Evolutionary conservation across 2,888 invertebrate genomes (phyloP), one percentile per base, ranked within the genome.

Genomic region (Autographa pulchrina): DNA sequence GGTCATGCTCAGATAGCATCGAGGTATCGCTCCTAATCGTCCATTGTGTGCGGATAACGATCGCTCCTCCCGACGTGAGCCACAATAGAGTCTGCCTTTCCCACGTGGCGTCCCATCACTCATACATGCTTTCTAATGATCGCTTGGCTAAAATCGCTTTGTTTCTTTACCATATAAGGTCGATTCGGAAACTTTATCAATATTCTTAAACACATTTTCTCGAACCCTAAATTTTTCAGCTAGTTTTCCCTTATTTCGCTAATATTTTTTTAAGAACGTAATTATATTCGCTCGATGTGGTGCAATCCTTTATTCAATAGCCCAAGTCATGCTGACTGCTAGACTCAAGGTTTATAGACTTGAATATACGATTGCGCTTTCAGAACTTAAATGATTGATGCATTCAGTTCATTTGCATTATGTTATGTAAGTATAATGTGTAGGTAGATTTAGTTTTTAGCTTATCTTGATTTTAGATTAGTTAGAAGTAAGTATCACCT

Each of bases 1-100:
- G 86, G 85, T 75, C 86, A 80, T 84, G 75, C 75, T 64, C 74
- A 85, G 93, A 92, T 93, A 91, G 77, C 83, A 92, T 93, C 92
- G 83, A 77, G 78, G 86, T 87, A 91, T 90, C 88, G 88, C 87
- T 87, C 85, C 89, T 92, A 93, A 94, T 93, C 93, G 91, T 78
- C 92, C 83, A 93, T 93, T 93, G 93, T 92, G 87, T 75, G 67
- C 54, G 83, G 91, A 91, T 91, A 91, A 88, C 89, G 87, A 93
- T 92, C 90, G 68, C 59, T 77, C 66, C 67, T 83, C 71, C 72
- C 68, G 69, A 82, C 85, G 85, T 85, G 81, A 82, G 82, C 85
- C 84, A 88, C 88, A 87, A 88, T 88, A 79, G 86, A 77, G 77
- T 75, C 74, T 73, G 77, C 82, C 83, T 86, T 88, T 86, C 86